Percentiles rank a stretch among this genome's conserved stretches.
phyloP scores from a whole-genome alignment of 2,888 invertebrate genomes.

The Nebria brevicollis region DNA sequence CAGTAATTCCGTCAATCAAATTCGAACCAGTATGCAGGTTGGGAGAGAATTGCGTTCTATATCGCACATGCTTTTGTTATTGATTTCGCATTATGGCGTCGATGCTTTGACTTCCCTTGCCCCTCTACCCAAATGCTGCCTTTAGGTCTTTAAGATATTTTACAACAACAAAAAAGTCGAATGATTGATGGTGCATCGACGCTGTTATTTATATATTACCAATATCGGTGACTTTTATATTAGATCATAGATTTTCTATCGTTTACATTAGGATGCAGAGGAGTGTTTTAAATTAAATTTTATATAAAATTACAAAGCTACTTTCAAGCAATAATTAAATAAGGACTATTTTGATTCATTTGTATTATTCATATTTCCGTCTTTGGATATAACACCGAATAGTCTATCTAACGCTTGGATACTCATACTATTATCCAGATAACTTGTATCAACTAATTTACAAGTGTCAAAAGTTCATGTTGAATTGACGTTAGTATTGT shows the following conservation, averaged over 20 bases:
- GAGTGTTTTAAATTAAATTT: no score
- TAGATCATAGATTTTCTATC: neutral
- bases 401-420: no score
- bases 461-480: no score
- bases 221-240: neutral
- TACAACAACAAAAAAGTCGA: neutral
- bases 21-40: neutral
- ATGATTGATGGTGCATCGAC: neutral
- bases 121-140: neutral
- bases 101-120: neutral
- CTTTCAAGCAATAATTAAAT: no score
- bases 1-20: neutral
- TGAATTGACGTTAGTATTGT: no score
- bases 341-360: no score
- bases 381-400: no score
- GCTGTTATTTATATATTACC: neutral
- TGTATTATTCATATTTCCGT: no score
- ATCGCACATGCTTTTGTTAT: neutral
- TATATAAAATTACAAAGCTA: no score
- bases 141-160: neutral
- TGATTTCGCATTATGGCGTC: neutral
- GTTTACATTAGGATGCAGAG: no score
- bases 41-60: neutral
- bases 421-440: no score
- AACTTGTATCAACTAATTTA: no score